These are phyloP conservation scores for Pterophyllum scalare DNA, from an alignment of 2,113 vertebrate genomes.

Conservation along the genomic window DNA sequence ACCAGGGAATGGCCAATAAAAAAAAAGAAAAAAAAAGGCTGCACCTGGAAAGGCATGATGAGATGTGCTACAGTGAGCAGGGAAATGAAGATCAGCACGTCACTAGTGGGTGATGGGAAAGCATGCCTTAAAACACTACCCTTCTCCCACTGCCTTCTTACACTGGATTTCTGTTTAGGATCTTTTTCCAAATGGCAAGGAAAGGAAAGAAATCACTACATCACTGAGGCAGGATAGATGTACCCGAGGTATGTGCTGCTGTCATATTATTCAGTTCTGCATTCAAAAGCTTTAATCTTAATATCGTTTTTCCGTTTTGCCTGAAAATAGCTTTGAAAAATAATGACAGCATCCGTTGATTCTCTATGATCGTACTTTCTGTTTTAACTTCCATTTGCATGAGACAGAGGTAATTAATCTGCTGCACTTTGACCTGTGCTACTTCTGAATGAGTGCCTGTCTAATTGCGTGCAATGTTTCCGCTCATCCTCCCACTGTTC, in stretches of 20 bases:
- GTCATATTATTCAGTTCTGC: conserved; percentile 17
- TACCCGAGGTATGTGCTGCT: conserved; percentile 31
- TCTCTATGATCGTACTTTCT: neutral
- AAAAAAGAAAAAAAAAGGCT: conserved; percentile 32
- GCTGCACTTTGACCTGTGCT: conserved; percentile 76
- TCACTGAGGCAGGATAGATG: conserved; percentile 49
- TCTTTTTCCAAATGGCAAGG: conserved; percentile 48
- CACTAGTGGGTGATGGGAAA: conserved; percentile 64
- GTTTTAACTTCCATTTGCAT: conserved; percentile 28
- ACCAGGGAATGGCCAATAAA: conserved; percentile 48
- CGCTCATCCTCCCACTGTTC: conserved; percentile 64
- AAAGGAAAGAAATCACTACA: conserved; percentile 34
- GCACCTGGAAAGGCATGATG: conserved; percentile 72
- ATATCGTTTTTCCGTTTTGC: neutral
- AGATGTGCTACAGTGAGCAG: conserved; percentile 79
- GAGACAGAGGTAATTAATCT: conserved; percentile 57
- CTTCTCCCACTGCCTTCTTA: conserved; percentile 34
- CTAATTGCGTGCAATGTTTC: conserved; percentile 83
- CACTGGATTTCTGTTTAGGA: conserved; percentile 49
- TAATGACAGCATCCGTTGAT: conserved; percentile 2
- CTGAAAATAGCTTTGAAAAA: conserved; percentile 7
- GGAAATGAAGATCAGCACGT: conserved; percentile 76
- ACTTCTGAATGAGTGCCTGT: conserved; percentile 78
- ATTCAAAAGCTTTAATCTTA: conserved; percentile 31
- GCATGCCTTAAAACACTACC: conserved; percentile 61